Evolutionary conservation across 2,797 vertebrate genomes (phyloP), one percentile per base, ranked within the genome.

Genomic region (Emydoidea blandingii): DNA sequence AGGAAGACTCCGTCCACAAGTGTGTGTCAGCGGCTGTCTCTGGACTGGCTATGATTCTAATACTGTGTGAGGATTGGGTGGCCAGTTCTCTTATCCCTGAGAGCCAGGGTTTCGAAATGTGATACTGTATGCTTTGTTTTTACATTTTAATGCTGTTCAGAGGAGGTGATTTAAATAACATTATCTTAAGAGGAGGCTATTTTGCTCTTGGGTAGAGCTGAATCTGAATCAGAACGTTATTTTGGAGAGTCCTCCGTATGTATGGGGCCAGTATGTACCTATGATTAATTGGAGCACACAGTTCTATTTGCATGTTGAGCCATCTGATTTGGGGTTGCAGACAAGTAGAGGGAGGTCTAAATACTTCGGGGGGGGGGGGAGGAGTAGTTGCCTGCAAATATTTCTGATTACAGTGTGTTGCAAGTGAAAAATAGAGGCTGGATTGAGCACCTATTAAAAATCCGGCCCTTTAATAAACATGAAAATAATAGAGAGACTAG

Each of bases 281-380:
- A 21, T 54, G 78, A 37, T 11, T 44, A 44, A n/a, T 47, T 47
- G 15, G 6, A 15, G 74, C 19, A 41, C 21, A 16, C 9, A 12
- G 37, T 29, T 11, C 88, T 5, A 1, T 27, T 3, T 4, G 1
- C 56, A 11, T 72, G 37, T 23, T 21, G n/a, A 89, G 0, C 49
- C 23, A 25, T 29, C 6, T 27, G 79, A 12, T 29, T 21, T 80
- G 62, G 44, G 72, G 74, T 27, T 50, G 79, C 82, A 86, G 3
- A 57, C 16, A 34, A 54, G 49, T 37, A 0, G 0, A 37, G 87
- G n/a, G 62, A n/a, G n/a, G 10, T 1, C 31, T n/a, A 54, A 12
- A 37, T 0, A 8, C 14, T 37, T 1, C 5, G 62, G 2, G 34
- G 16, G 2, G 18, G 3, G 21, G 5, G 16, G 16, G 21, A 18